Conservation (phyloP, 2,113 vertebrate genomes). For the Setophaga coronata region DNA sequence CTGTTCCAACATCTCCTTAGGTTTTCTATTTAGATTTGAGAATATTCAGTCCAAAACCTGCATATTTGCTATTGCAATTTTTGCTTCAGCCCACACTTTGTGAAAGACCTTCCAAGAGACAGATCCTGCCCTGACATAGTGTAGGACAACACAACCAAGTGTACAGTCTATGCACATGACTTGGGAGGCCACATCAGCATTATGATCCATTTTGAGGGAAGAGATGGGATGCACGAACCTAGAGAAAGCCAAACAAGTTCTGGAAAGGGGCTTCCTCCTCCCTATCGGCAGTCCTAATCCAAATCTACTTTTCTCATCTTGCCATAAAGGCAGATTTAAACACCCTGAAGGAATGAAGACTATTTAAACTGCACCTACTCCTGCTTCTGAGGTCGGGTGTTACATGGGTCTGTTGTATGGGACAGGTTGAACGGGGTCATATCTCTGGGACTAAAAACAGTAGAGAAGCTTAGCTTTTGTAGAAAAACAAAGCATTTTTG, state of each 20-base stretch:
- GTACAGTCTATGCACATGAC: too few species aligned
- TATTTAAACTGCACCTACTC: background rate
- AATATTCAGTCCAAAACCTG: background rate
- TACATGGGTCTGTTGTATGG: background rate
- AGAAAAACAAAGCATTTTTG: background rate
- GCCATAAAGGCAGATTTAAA: background rate
- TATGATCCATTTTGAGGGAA: background rate
- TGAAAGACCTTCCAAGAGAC: background rate
- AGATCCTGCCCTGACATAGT: background rate
- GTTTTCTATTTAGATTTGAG: background rate
- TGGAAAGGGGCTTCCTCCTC: background rate
- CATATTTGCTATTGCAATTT: background rate
- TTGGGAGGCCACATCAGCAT: background rate
- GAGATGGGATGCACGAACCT: background rate
- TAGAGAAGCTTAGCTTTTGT: background rate
- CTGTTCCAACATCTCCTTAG: background rate
- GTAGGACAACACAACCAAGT: background rate
- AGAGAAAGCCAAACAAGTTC: background rate
- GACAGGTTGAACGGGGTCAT: background rate
- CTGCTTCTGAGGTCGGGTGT: background rate
- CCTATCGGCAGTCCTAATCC: background rate
- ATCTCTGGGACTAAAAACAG: background rate
- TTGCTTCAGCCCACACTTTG: background rate
- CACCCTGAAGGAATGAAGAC: background rate
- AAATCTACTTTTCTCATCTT: background rate